Conservation (phyloP, 2,888 invertebrate species). For the Clivina fossor region DNA sequence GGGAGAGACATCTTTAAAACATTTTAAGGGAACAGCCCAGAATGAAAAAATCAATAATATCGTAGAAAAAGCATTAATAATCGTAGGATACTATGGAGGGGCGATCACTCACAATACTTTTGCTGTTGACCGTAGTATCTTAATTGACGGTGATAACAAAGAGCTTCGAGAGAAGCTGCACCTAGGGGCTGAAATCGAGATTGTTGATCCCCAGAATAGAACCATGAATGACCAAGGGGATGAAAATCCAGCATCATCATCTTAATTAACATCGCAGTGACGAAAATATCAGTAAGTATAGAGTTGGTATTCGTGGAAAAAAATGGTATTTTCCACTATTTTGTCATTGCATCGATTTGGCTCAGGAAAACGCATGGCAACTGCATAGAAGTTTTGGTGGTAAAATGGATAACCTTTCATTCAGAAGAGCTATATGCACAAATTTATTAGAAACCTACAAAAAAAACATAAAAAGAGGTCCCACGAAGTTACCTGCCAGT, state of each 20-base stretch:
- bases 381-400: slow-evolving; percentile 4
- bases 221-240: too few relatives aligned
- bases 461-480: not conserved
- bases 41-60: slow-evolving; percentile 6
- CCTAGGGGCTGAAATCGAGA: not conserved
- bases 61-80: not conserved
- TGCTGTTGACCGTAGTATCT: slow-evolving; percentile 2
- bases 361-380: slow-evolving; percentile 6
- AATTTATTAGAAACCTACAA: not conserved
- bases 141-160: not conserved
- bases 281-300: slow-evolving; percentile 26
- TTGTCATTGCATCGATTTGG: slow-evolving; percentile 4
- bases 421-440: not conserved
- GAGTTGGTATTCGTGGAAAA: not conserved
- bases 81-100: slow-evolving; percentile 2
- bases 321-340: slow-evolving; percentile 6
- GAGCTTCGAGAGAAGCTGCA: not conserved
- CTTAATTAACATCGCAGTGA: not conserved
- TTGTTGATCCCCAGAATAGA: not conserved
- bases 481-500: not conserved
- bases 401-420: not conserved
- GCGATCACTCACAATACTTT: slow-evolving; percentile 5
- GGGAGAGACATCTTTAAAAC: not conserved
- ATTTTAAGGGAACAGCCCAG: not conserved
- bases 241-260: too few relatives aligned